Base-by-base conservation (phyloP, 2,113 vertebrate species). In the Salvelinus namaycush region DNA sequence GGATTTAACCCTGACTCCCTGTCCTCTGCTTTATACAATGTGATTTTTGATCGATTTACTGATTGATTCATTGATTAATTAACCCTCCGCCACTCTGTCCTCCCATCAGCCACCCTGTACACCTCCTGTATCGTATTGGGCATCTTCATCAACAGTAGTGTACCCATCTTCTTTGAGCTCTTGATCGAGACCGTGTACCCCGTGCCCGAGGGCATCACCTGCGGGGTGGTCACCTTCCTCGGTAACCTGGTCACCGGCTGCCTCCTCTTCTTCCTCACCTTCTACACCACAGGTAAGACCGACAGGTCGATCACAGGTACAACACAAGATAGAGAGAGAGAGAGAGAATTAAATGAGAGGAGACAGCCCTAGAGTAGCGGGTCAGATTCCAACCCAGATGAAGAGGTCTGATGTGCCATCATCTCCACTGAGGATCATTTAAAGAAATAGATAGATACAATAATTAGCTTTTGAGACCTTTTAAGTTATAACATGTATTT, bases 131-230 rank as follows among this genome's bases (percentile, higher is more conserved):
- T 99, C 90, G 93, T 99, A 89, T 85, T 98, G 80, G 98, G 98
- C 59, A 95, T 99, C 69, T 99, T 98, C 88, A 92, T 99, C 84
- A 97, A 97, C 89, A 97, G 98, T 94, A 97, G 96, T 0, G 88
- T 98, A 77, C 98, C 98, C 4, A 98, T 99, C 86, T 99, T 99
- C 94, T 97, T 98, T 44, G 98, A 99, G 90, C 95, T 99, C 72
- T 96, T 97, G 82, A 97, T 99, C 78, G 98, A 99, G 90, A 99
- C 97, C 0, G 97, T 99, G 75, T 99, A 99, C 84, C 98, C 98
- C 1, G 96, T 98, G 86, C 98, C 98, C 78, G 98, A 99, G 94
- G 98, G 98, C 84, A 98, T 99, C 92, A 97, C 96, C 76, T 99
- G 97, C 1, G 97, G 98, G 70, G 95, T 99, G 76, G 97, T 97